Evolutionary conservation across 2,113 vertebrate species (phyloP).

Genomic region (Coreoperca whiteheadi): DNA sequence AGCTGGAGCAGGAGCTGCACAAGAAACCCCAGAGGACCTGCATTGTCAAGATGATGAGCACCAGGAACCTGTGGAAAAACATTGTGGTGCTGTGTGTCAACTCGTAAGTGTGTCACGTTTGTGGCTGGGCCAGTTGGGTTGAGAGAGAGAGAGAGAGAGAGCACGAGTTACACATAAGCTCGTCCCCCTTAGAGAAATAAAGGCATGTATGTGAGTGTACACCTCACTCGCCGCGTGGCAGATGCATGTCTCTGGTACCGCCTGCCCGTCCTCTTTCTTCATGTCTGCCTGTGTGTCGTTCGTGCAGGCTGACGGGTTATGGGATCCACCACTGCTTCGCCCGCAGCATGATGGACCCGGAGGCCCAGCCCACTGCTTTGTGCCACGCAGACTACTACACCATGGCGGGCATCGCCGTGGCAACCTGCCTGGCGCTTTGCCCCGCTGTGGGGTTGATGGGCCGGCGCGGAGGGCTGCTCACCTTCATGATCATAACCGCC

Average conservation of each 20-base stretch:
- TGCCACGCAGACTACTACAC: slow-evolving; percentile 93
- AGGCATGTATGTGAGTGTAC: neutral
- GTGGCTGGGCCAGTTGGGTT: slow-evolving; percentile 27
- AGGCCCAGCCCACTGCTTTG: slow-evolving; percentile 87
- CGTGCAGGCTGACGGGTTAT: slow-evolving; percentile 90
- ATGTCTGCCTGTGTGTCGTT: slow-evolving; percentile 5
- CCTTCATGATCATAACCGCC: slow-evolving; percentile 98
- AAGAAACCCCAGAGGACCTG: slow-evolving; percentile 92
- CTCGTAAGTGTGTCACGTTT: slow-evolving; percentile 90
- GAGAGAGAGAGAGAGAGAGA: slow-evolving; percentile 30
- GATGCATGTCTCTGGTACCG: neutral
- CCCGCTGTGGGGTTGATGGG: slow-evolving; percentile 91
- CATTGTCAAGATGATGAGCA: slow-evolving; percentile 94
- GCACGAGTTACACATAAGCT: slow-evolving; percentile 50
- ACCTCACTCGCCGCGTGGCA: slow-evolving; percentile 3
- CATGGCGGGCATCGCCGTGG: slow-evolving; percentile 93
- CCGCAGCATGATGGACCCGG: slow-evolving; percentile 93
- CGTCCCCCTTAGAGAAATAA: slow-evolving; percentile 15
- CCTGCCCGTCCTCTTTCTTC: neutral
- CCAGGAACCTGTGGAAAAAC: slow-evolving; percentile 98
- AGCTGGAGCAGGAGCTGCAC: slow-evolving; percentile 93
- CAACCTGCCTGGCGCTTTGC: slow-evolving; percentile 93
- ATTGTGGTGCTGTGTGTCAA: slow-evolving; percentile 97
- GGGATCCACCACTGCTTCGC: slow-evolving; percentile 99
- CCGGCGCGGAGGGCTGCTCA: slow-evolving; percentile 92